These are phyloP conservation scores for Drosophila dunni DNA, from an alignment of 1,140 invertebrate species.

Conservation along the genomic window DNA sequence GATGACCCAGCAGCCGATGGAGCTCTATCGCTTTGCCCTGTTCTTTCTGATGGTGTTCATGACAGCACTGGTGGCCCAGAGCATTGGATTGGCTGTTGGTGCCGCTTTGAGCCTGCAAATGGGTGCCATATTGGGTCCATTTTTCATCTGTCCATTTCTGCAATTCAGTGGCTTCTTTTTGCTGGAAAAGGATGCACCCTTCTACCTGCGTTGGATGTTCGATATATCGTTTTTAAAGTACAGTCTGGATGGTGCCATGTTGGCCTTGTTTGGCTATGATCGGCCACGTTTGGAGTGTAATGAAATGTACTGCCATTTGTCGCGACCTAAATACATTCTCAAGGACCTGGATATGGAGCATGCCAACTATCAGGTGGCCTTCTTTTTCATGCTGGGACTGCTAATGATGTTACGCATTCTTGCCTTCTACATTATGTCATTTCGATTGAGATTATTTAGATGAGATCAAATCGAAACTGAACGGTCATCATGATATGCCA, in stretches of 20 bases:
- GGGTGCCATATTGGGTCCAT: constrained; percentile 94
- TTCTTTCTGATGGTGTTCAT: constrained; percentile 91
- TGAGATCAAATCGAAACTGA: constrained; percentile 38
- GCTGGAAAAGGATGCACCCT: constrained; percentile 92
- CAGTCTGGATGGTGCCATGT: constrained; percentile 89
- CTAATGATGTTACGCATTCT: constrained; percentile 73
- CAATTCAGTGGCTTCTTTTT: constrained; percentile 97
- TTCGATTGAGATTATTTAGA: constrained; percentile 81
- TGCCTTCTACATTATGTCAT: constrained; percentile 83
- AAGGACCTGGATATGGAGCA: constrained; percentile 90
- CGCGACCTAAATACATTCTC: constrained; percentile 89
- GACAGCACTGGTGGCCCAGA: constrained; percentile 93
- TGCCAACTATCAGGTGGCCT: constrained; percentile 73
- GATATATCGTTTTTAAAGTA: constrained; percentile 93
- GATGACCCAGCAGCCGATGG: constrained; percentile 92
- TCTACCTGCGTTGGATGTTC: constrained; percentile 93
- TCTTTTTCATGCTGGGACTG: constrained; percentile 66
- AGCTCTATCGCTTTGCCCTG: constrained; percentile 88
- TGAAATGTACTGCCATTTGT: constrained; percentile 89
- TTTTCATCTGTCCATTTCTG: constrained; percentile 93
- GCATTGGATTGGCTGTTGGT: constrained; percentile 92
- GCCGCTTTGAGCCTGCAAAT: constrained; percentile 91
- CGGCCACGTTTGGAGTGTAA: constrained; percentile 88
- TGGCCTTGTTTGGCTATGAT: constrained; percentile 88
- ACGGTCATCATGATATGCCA: constrained; percentile 22